These are phyloP conservation scores for Mactromeris polynyma DNA, from an alignment of 2,888 invertebrate genomes.

Conservation along the genomic window DNA sequence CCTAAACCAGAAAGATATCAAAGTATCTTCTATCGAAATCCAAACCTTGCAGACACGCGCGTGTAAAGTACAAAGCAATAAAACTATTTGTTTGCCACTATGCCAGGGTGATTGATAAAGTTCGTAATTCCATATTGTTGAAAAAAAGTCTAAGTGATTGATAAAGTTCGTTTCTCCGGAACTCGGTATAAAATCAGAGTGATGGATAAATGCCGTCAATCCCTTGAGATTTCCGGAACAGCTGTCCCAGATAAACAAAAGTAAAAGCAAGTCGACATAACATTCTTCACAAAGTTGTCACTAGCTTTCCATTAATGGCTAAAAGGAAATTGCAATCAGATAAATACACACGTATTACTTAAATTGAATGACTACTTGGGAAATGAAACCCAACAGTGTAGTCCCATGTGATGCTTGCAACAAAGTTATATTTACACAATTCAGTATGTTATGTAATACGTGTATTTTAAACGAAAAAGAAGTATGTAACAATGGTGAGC, in stretches of 20 bases:
- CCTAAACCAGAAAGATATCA: too few relatives aligned
- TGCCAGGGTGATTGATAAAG: not conserved
- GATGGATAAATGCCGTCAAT: not conserved
- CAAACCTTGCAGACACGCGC: not conserved
- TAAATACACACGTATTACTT: too few relatives aligned
- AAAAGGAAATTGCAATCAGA: too few relatives aligned
- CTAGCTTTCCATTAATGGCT: too few relatives aligned
- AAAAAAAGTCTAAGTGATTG: not conserved
- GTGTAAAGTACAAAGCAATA: not conserved
- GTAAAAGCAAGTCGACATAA: not conserved
- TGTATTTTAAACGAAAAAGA: too few relatives aligned
- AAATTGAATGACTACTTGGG: not conserved
- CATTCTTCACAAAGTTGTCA: too few relatives aligned
- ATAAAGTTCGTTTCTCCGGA: not conserved
- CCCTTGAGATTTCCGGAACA: not conserved
- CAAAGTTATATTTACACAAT: not conserved
- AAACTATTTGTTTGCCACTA: not conserved
- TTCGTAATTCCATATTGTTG: not conserved
- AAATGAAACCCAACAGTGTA: not conserved
- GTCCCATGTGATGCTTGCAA: not conserved
- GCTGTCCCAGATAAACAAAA: not conserved
- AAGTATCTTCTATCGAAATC: too few relatives aligned
- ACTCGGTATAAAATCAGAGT: not conserved
- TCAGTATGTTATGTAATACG: not conserved
- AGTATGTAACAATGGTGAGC: too few relatives aligned